These are phyloP conservation scores for Scomberomorus guttatus DNA, from an alignment of 2,797 vertebrate genomes.

Conservation along the genomic window DNA sequence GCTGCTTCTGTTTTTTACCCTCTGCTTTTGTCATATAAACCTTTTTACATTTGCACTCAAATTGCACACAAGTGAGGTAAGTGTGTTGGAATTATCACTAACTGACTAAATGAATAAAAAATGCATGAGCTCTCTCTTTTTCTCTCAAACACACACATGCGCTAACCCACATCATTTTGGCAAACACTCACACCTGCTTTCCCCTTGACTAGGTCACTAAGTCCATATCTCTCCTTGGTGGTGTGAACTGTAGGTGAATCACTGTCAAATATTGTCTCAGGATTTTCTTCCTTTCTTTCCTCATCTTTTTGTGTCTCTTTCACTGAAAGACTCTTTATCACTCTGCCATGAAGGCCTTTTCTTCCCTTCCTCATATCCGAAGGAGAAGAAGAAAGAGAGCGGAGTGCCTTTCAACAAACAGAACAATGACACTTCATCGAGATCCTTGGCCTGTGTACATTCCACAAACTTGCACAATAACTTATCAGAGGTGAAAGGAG, in stretches of 20 bases:
- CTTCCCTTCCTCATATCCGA: slow-evolving; percentile 68
- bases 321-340: slow-evolving; percentile 76
- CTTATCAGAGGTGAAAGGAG: slow-evolving; percentile 78
- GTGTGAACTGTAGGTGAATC: slow-evolving; percentile 79
- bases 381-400: slow-evolving; percentile 68
- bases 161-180: slow-evolving; percentile 31
- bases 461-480: slow-evolving; percentile 83
- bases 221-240: slow-evolving; percentile 70
- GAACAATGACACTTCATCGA: slow-evolving; percentile 75
- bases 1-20: slow-evolving; percentile 25
- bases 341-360: slow-evolving; percentile 70
- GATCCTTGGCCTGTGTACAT: slow-evolving; percentile 80
- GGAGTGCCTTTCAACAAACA: slow-evolving; percentile 71
- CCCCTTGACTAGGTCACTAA: slow-evolving; percentile 72
- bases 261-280: slow-evolving; percentile 82
- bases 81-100: slow-evolving; percentile 39
- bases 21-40: slow-evolving; percentile 29
- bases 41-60: slow-evolving; percentile 31
- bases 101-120: slow-evolving; percentile 34
- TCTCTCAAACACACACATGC: slow-evolving; percentile 24
- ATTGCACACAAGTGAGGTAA: slow-evolving; percentile 48
- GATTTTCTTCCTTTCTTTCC: slow-evolving; percentile 72
- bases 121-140: slow-evolving; percentile 21
- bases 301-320: slow-evolving; percentile 66
- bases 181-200: slow-evolving; percentile 72